These are phyloP conservation scores for Pipistrellus pipistrellus DNA, from an alignment of 2,797 vertebrate species.

Conservation along the genomic window DNA sequence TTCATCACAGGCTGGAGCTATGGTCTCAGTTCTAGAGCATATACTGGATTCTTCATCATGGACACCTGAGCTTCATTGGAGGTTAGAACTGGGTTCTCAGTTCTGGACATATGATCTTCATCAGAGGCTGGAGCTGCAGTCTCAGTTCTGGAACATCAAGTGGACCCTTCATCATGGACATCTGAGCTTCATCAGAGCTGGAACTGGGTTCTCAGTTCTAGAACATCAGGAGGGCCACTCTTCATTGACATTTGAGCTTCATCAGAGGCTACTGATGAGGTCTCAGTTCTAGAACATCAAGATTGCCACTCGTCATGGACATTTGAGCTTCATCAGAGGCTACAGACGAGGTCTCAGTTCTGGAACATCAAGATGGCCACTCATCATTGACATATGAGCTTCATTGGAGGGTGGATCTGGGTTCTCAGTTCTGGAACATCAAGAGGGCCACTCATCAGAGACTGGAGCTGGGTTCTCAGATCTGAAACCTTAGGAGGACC, in stretches of 20 bases:
- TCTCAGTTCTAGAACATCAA: not conserved
- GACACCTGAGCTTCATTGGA: fast-evolving
- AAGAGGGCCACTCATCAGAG: too few species aligned
- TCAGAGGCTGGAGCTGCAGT: not conserved
- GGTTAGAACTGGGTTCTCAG: not conserved
- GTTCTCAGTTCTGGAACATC: not conserved
- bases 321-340: not conserved
- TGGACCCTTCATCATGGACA: too few species aligned
- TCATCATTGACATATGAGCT: not conserved
- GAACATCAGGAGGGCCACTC: not conserved
- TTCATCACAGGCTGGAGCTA: not conserved
- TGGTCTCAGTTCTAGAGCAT: not conserved
- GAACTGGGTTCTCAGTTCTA: not conserved
- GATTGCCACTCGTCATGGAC: not conserved
- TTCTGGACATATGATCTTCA: not conserved
- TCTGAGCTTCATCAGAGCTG: not conserved
- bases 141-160: not conserved
- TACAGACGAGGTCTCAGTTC: not conserved
- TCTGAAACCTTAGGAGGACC: not conserved
- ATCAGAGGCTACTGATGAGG: fast-evolving
- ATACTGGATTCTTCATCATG: not conserved
- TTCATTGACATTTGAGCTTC: too few species aligned
- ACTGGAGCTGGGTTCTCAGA: too few species aligned
- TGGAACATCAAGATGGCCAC: not conserved
- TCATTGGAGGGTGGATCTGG: not conserved